phyloP scores from a whole-genome alignment of 2,113 vertebrate species.

The Macrotis lagotis region DNA sequence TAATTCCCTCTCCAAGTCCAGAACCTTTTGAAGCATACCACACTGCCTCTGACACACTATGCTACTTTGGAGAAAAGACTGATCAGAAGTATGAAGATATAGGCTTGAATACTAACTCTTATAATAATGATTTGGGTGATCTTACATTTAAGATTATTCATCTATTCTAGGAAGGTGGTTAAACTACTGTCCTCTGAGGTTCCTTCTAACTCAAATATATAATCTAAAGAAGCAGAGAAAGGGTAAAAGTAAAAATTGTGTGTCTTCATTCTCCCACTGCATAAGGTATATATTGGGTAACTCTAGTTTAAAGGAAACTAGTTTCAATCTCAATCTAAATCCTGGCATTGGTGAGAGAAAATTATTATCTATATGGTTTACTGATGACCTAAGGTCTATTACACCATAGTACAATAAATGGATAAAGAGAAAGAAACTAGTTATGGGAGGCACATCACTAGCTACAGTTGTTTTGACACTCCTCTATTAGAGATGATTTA shows the following conservation, averaged over 20 bases:
- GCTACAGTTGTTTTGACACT: constrained; percentile 32
- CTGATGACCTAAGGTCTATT: neutral
- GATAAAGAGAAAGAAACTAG: constrained; percentile 3
- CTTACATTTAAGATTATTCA: neutral
- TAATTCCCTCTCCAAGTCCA: neutral
- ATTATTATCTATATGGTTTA: neutral
- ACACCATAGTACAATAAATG: neutral
- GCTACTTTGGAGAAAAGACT: neutral
- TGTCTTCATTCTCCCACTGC: neutral
- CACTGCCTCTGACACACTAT: neutral
- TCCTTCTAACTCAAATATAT: neutral
- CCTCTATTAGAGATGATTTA: constrained; percentile 32
- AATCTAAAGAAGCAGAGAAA: neutral
- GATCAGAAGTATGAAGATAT: neutral
- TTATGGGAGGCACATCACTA: neutral
- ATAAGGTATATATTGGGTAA: neutral
- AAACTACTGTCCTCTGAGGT: neutral
- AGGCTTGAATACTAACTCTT: neutral
- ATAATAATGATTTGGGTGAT: neutral
- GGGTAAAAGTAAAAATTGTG: neutral
- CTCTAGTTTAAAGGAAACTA: neutral
- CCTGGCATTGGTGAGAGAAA: neutral
- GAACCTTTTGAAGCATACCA: neutral
- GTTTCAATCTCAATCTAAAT: neutral
- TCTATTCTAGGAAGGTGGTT: neutral